Evolutionary conservation across 2,797 vertebrate species (phyloP).

Genomic region (Glossophaga mutica): DNA sequence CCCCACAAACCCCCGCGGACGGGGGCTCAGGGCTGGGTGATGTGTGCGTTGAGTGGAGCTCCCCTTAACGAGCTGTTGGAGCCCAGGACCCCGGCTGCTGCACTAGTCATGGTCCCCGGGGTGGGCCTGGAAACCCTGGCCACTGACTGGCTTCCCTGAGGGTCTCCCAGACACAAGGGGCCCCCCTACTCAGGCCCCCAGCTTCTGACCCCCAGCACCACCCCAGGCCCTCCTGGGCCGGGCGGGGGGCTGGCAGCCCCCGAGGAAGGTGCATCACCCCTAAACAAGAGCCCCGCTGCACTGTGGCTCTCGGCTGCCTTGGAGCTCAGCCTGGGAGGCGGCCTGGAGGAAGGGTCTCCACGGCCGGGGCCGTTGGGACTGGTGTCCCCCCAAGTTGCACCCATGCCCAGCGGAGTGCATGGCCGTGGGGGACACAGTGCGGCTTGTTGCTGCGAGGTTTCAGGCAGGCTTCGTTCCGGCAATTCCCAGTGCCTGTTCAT

Average conservation of each 20-base stretch:
- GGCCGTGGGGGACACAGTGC: neutral
- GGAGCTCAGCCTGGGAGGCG: neutral
- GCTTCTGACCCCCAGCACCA: neutral
- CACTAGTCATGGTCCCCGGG: fast-evolving
- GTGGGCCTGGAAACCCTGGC: neutral
- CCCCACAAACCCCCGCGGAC: neutral
- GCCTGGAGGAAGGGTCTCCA: neutral
- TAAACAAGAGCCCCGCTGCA: neutral
- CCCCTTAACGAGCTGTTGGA: neutral
- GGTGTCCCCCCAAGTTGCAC: no score
- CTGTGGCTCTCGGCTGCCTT: neutral
- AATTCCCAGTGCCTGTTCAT: neutral
- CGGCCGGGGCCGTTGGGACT: neutral
- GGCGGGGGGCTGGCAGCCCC: neutral
- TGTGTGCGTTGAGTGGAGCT: neutral
- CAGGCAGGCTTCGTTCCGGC: neutral
- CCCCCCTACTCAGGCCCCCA: no score
- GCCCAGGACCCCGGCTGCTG: fast-evolving
- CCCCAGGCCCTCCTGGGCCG: neutral
- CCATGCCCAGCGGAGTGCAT: neutral
- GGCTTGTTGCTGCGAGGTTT: neutral
- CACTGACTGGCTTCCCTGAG: fast-evolving
- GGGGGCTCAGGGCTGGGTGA: neutral
- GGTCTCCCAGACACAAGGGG: neutral
- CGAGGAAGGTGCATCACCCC: neutral